Percentiles rank a stretch among this genome's conserved stretches.
Evolutionary conservation across 2,113 vertebrate species (phyloP).

Genomic region (Cygnus buccinator): DNA sequence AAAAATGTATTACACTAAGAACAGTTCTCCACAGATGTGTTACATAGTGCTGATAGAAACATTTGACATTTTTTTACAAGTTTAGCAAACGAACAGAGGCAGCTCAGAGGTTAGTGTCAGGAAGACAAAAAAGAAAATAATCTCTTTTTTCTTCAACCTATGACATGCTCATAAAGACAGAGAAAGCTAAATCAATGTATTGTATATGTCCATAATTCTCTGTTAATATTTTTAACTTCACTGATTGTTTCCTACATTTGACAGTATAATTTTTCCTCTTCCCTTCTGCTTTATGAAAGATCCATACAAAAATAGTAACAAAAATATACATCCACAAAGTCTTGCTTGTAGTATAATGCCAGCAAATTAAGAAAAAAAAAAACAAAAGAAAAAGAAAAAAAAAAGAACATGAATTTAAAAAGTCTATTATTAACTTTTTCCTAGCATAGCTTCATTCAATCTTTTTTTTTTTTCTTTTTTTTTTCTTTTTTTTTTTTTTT

Average conservation of each 20-base stretch:
- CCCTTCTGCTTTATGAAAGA: not conserved
- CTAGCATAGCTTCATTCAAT: not conserved
- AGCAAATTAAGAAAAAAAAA: not conserved
- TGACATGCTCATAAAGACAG: not conserved
- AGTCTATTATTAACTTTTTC: not conserved
- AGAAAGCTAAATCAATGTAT: not conserved
- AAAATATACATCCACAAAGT: not conserved
- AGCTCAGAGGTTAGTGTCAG: not conserved
- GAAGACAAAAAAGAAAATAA: not conserved
- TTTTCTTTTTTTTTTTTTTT: not conserved
- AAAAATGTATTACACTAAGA: not conserved
- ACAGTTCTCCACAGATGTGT: not conserved
- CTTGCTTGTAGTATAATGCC: not conserved
- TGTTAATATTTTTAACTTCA: not conserved
- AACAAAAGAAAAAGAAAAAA: not conserved
- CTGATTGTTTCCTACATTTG: not conserved
- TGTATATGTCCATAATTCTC: not conserved
- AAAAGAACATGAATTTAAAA: not conserved
- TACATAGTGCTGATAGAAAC: not conserved
- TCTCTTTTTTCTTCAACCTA: not conserved
- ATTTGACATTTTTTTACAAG: not conserved
- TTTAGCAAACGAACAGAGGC: not conserved
- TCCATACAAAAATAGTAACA: not conserved
- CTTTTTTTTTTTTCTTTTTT: accelerated
- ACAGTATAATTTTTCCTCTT: not conserved